Evolutionary conservation across 2,113 vertebrate species (phyloP).

Genomic region (Crotalus helleri): DNA sequence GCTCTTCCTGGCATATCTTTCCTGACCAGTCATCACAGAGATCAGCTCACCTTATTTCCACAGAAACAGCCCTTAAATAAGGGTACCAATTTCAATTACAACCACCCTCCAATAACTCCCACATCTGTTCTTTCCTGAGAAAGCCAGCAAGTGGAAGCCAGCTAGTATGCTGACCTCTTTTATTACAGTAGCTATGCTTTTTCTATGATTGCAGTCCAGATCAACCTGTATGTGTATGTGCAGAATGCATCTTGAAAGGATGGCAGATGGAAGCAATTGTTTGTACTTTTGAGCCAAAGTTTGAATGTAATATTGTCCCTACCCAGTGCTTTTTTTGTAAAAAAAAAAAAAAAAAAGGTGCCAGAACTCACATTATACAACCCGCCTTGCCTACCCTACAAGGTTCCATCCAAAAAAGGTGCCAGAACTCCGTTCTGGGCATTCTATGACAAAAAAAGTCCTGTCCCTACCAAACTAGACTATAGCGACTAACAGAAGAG

Average conservation of each 20-base stretch:
- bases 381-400: too few relatives aligned
- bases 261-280: neutral
- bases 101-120: neutral
- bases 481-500: neutral
- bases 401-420: too few relatives aligned
- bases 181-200: neutral
- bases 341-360: too few relatives aligned
- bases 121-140: neutral
- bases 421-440: too few relatives aligned
- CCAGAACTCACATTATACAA: too few relatives aligned
- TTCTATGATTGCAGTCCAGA: neutral
- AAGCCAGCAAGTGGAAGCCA: neutral
- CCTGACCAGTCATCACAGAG: neutral
- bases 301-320: neutral
- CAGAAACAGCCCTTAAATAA: neutral
- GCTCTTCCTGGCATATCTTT: neutral
- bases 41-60: neutral
- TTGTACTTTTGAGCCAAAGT: neutral
- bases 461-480: too few relatives aligned
- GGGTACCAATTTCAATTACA: neutral
- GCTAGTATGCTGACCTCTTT: neutral
- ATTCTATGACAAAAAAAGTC: too few relatives aligned
- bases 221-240: neutral
- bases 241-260: neutral
- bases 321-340: too few relatives aligned